phyloP scores from a whole-genome alignment of 1,140 invertebrate species.

The Palaemon carinicauda region DNA sequence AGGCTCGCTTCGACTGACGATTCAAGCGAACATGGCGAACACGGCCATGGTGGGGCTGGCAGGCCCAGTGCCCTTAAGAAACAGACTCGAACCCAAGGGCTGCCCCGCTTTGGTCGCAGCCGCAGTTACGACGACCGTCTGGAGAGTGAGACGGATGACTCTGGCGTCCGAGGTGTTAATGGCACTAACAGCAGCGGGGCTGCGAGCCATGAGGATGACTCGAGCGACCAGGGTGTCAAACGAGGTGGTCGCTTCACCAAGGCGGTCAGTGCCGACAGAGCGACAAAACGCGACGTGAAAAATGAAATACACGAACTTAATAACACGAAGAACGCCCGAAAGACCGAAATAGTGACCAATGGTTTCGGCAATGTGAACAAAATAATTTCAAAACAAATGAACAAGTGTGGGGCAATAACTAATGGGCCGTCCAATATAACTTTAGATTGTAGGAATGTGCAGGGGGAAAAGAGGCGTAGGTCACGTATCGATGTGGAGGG shows the following conservation, averaged over 20 bases:
- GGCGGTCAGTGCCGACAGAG: conserved; percentile 9
- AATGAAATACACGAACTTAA: neutral
- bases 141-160: conserved; percentile 59
- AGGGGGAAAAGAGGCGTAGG: conserved; percentile 53
- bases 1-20: conserved; percentile 26
- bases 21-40: conserved; percentile 37
- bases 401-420: neutral
- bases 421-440: conserved; percentile 44
- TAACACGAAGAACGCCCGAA: neutral
- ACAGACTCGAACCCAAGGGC: neutral
- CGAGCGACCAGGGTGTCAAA: conserved; percentile 45
- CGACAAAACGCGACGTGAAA: conserved; percentile 1
- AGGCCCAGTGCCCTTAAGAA: neutral
- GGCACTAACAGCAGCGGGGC: conserved; percentile 40
- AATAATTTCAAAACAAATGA: conserved; percentile 58
- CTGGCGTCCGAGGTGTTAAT: conserved; percentile 51
- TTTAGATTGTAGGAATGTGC: conserved; percentile 55
- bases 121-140: conserved; percentile 57
- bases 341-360: conserved; percentile 30
- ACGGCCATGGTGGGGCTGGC: neutral
- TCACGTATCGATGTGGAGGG: conserved; percentile 55
- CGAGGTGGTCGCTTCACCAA: conserved; percentile 43
- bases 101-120: conserved; percentile 20
- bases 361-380: conserved; percentile 58
- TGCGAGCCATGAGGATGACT: conserved; percentile 54